Conservation (phyloP, 2,113 vertebrate genomes). For the Circaetus gallicus region DNA sequence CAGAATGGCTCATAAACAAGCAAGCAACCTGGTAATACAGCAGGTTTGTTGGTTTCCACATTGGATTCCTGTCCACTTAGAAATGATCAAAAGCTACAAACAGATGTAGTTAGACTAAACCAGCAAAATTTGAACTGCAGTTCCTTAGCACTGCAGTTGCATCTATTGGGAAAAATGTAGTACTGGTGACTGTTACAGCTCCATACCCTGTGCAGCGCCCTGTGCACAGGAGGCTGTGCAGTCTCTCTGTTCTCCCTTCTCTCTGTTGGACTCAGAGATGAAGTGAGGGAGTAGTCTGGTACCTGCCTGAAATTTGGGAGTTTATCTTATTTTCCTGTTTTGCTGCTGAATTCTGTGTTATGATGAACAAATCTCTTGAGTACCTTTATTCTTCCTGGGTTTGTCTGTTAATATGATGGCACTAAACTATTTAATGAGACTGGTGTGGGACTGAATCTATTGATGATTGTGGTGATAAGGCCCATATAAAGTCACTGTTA, state of each 20-base stretch:
- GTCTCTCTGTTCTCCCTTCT: not conserved
- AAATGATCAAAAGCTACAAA: not conserved
- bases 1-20: not conserved
- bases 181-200: not conserved
- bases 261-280: fast-evolving
- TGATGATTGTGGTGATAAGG: not conserved
- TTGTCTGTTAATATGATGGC: not conserved
- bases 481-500: not conserved
- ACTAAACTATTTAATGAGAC: not conserved
- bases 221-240: not conserved
- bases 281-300: not conserved
- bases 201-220: fast-evolving
- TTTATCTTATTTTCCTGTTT: not conserved
- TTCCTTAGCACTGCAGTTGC: not conserved
- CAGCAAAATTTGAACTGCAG: not conserved
- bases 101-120: not conserved
- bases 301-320: not conserved
- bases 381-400: not conserved
- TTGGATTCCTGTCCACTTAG: not conserved
- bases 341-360: not conserved
- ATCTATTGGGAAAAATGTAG: not conserved
- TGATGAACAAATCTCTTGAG: not conserved
- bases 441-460: not conserved
- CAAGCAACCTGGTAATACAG: not conserved
- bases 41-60: not conserved